Evolutionary conservation across 2,113 vertebrate genomes (phyloP), one percentile per base, ranked within the genome.

Genomic region (Melanocharis versteri): DNA sequence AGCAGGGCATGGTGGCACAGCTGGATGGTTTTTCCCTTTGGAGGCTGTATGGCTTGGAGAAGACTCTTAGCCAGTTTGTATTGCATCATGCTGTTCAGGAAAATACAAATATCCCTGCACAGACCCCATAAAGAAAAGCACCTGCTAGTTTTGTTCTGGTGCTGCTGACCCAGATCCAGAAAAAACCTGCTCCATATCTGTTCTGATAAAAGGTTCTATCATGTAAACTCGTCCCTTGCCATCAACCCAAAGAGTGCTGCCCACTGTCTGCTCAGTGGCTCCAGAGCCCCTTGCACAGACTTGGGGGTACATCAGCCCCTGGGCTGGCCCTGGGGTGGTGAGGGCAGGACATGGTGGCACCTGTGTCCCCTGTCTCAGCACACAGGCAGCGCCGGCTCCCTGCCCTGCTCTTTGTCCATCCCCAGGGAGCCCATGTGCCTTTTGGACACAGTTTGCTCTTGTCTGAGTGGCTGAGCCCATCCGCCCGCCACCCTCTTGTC

Each of bases 81-180:
- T 16, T 51, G 27, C 19, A 22, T 45, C 1, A 0, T 21, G 28
- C n/a, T 78, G 39, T 48, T n/a, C 0, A 2, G 60, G 23, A 68
- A 76, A 89, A 71, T 7, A 56, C 23, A 72, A 33, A 42, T 13
- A 54, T 21, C 23, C 20, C 8, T 1, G 1, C 56, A 60, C 5
- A 21, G 24, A 65, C 37, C 33, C 22, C 3, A 8, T 28, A 27
- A 82, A 75, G 73, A 39, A 83, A 75, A 62, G 2, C 31, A 50
- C 33, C 27, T 4, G 0, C 1, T 6, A 14, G 10, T 20, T 82
- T 85, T 48, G 58, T 72, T 30, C 73, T 56, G 68, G 33, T 0
- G 1, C 33, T 76, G 28, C 51, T 47, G 62, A 42, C 26, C 33
- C 10, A 6, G 57, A 60, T 77, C 33, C 53, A 83, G 62, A 35